Conservation (phyloP, 2,888 invertebrate genomes). For the Spisula solida region DNA sequence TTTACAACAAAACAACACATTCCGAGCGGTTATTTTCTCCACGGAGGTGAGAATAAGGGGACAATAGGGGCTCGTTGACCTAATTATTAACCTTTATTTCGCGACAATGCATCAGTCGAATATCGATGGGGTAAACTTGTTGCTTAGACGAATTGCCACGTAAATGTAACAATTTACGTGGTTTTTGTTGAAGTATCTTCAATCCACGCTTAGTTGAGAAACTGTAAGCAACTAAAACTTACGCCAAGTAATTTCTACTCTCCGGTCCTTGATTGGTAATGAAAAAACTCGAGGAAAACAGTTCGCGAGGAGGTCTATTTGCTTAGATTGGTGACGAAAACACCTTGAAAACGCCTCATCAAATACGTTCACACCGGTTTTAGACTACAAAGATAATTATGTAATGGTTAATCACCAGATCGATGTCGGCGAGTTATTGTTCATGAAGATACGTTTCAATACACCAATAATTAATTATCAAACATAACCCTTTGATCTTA, state of each 20-base stretch:
- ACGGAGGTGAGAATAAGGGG: slow-evolving; percentile 11
- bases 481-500: slow-evolving; percentile 34
- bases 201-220: slow-evolving; percentile 47
- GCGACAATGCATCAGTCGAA: not conserved
- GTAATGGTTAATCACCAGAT: slow-evolving; percentile 26
- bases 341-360: slow-evolving; percentile 41
- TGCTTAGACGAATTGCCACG: not conserved
- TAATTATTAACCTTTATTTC: slow-evolving; percentile 5
- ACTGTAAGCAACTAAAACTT: not conserved
- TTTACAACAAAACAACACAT: slow-evolving; percentile 38
- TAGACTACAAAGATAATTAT: not conserved
- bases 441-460: slow-evolving; percentile 39
- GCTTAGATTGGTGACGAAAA: slow-evolving; percentile 4
- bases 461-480: slow-evolving; percentile 61
- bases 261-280: not conserved
- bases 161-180: not conserved
- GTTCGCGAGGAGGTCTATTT: not conserved
- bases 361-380: not conserved
- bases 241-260: not conserved
- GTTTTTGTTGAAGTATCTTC: slow-evolving; percentile 17
- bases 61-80: slow-evolving; percentile 26
- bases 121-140: not conserved
- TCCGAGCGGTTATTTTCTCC: slow-evolving; percentile 27
- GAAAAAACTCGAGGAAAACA: not conserved
- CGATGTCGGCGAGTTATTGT: slow-evolving; percentile 37